These are phyloP conservation scores for Halcyon leucocephala DNA, from an alignment of 2,797 vertebrate genomes.

Conservation along the genomic window DNA sequence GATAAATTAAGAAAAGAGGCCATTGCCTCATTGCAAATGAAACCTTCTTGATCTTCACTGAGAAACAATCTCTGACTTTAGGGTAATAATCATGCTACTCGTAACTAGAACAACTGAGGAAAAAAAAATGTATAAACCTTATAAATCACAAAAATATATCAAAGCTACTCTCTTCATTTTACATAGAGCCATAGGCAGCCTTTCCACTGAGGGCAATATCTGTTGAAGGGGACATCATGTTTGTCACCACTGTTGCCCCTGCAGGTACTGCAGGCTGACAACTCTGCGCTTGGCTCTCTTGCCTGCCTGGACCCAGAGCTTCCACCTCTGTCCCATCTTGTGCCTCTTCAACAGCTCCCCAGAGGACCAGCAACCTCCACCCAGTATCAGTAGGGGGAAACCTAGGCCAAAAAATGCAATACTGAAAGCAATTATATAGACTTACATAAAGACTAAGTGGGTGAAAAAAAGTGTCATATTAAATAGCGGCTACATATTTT, in stretches of 20 bases:
- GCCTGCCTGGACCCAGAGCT: neutral
- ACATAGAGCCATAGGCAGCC: rapidly evolving
- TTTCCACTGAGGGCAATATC: neutral
- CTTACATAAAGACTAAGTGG: neutral
- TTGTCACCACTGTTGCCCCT: neutral
- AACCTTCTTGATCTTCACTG: neutral
- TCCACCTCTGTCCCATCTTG: neutral
- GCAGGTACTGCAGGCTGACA: neutral
- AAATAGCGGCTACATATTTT: neutral
- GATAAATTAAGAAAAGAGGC: neutral
- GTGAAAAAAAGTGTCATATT: neutral
- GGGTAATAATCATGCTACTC: neutral
- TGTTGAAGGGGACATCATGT: rapidly evolving
- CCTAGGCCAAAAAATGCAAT: neutral
- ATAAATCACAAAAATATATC: neutral
- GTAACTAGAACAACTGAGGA: neutral
- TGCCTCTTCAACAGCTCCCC: rapidly evolving
- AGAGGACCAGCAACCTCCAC: neutral
- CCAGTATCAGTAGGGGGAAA: rapidly evolving
- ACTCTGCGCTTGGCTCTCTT: neutral
- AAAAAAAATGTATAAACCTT: neutral
- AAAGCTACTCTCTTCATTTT: neutral
- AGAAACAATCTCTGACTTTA: neutral
- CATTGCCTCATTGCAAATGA: neutral
- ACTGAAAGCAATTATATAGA: neutral